A percentile compares a stretch with the other conserved stretches of the same genome.
phyloP scores from a whole-genome alignment of 2,113 vertebrate genomes.

The Campylomormyrus numenius region DNA sequence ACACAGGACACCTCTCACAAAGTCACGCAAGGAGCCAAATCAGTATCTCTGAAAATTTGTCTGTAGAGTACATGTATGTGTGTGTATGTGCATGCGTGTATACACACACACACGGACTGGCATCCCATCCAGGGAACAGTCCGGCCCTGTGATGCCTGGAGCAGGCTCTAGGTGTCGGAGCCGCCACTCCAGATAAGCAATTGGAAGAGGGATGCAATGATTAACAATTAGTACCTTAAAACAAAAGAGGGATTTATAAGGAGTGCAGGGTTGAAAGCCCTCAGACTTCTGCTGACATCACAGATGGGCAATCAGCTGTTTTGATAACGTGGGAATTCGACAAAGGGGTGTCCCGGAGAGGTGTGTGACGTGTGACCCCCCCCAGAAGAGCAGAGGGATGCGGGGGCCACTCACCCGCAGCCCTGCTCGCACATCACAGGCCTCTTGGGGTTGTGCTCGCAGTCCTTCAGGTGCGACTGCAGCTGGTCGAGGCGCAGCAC shows the following conservation, averaged over 20 bases:
- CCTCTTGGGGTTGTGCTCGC: conserved; percentile 95
- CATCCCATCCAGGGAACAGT: background rate
- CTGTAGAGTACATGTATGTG: background rate
- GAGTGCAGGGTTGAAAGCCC: background rate
- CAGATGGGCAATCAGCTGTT: background rate
- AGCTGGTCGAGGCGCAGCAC: conserved; percentile 91
- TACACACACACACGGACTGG: background rate
- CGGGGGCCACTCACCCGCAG: conserved; percentile 71
- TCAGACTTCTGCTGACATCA: background rate
- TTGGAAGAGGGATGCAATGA: background rate
- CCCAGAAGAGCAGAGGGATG: background rate
- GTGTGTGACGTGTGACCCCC: background rate
- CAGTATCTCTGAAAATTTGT: background rate
- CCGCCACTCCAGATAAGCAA: background rate
- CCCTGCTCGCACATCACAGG: conserved; percentile 93
- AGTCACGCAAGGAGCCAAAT: background rate
- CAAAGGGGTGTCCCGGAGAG: background rate
- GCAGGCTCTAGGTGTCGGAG: background rate
- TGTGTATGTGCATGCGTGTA: background rate
- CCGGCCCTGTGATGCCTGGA: background rate
- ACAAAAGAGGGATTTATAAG: background rate
- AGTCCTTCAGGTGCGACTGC: conserved; percentile 91
- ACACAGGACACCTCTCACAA: background rate
- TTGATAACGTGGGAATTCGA: background rate
- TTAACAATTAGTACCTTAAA: background rate